Base-by-base conservation (phyloP, 2,888 invertebrate genomes). In the Amphipoea lucens region DNA sequence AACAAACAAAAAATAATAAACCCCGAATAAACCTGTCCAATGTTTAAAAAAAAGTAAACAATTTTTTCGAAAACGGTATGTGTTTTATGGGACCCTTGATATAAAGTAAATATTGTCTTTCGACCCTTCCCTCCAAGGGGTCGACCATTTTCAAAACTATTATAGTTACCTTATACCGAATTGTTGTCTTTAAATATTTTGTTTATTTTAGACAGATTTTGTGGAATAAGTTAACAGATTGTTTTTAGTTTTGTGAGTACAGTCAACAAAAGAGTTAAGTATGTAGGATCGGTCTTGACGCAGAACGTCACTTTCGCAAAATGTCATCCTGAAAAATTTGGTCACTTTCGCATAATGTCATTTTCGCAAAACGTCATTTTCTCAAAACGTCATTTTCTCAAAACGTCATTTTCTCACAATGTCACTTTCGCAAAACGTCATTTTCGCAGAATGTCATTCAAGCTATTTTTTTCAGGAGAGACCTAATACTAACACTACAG, bases 31-130 rank as follows among this genome's bases (percentile, higher is more conserved):
- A 6, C 20, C 20, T 60, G 23, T 45, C 20, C 62, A 54, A 71
- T 68, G n/a, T 79, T 68, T 71, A 73, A 80, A 83, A 84, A 84
- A 66, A 29, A 62, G 62, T 63, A 57, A 40, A 11, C 66, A 63
- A 60, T 71, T 23, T 84, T 65, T 62, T 72, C 54, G 54, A 76
- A 81, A 73, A 45, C 23, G 29, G 40, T 69, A 60, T 57, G 65
- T 62, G 45, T 72, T 78, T 72, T 20, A 62, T 66, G n/a, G 71
- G 65, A 66, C 54, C 82, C 57, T 60, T 45, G 70, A 70, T 75
- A 76, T 51, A 67, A 78, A 68, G 75, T 85, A 78, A 85, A 76
- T 66, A 63, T 40, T 80, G 62, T 73, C 23, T 68, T 62, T 54
- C 74, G 71, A 36, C 71, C 74, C 36, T 29, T 20, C n/a, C 68